Evolutionary conservation across 2,888 invertebrate species (phyloP).

Genomic region (Drosophila mettleri): DNA sequence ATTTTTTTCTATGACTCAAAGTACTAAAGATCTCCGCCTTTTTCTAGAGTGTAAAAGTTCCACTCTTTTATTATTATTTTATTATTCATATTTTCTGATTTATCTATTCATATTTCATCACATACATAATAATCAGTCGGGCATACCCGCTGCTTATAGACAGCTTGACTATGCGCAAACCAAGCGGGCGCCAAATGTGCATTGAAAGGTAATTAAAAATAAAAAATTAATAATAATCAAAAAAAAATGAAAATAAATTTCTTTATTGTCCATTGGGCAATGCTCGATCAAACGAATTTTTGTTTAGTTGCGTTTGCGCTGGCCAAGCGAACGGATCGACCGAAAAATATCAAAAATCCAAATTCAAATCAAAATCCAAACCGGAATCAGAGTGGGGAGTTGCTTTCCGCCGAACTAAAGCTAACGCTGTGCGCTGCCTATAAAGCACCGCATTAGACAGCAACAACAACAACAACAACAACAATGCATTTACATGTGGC

Average conservation of each 20-base stretch:
- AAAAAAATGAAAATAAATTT: constrained; percentile 7
- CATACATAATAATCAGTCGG: background rate
- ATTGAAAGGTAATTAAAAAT: constrained; percentile 25
- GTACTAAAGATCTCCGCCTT: no score
- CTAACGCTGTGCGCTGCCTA: constrained; percentile 52
- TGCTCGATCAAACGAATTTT: constrained; percentile 8
- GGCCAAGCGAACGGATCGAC: constrained; percentile 50
- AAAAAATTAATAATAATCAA: constrained; percentile 10
- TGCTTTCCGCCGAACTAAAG: constrained; percentile 4
- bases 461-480: constrained; percentile 4
- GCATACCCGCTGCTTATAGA: background rate
- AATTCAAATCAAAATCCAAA: background rate
- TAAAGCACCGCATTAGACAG: constrained; percentile 62
- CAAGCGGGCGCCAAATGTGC: constrained; percentile 10
- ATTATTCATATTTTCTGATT: no score
- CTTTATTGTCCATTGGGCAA: constrained; percentile 14
- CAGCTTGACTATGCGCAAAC: background rate
- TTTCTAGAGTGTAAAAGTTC: no score
- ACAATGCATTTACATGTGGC: constrained; percentile 67
- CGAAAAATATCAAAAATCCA: background rate
- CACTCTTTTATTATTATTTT: no score
- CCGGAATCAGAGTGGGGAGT: constrained; percentile 13
- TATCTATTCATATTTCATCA: background rate
- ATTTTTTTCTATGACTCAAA: no score
- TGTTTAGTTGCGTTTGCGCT: constrained; percentile 47